These are phyloP conservation scores for Epizoanthus scotinus DNA, from an alignment of 92 coral and sea anemone species.

Conservation along the genomic window DNA sequence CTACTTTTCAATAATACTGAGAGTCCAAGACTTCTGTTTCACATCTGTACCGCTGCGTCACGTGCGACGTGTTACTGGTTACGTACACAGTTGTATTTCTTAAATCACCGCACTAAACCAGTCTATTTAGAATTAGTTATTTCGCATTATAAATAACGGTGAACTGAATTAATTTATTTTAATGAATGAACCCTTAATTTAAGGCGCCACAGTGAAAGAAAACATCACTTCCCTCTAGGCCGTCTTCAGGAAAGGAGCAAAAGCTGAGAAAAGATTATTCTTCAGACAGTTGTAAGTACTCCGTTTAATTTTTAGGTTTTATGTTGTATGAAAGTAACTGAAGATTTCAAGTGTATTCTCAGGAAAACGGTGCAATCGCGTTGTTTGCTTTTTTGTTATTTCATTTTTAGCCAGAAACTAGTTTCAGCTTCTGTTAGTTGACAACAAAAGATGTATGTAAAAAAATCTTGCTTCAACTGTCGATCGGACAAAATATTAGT, in stretches of 20 bases:
- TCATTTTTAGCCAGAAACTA: constrained; percentile 26
- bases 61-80: constrained; percentile 2
- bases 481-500: not conserved
- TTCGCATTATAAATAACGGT: constrained; percentile 87
- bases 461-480: not conserved
- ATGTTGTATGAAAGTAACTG: not conserved
- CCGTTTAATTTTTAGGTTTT: constrained; percentile 1
- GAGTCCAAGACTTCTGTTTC: constrained; percentile 20
- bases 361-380: constrained; percentile 12
- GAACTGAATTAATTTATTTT: constrained; percentile 86
- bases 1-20: constrained; percentile 25
- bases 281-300: constrained; percentile 22
- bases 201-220: constrained; percentile 55
- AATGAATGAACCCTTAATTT: constrained; percentile 84
- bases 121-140: constrained; percentile 75
- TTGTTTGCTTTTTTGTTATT: constrained; percentile 7
- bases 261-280: constrained; percentile 4
- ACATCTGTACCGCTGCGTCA: constrained; percentile 40
- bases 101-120: constrained; percentile 54
- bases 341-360: constrained; percentile 1
- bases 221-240: constrained; percentile 49
- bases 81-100: constrained; percentile 5
- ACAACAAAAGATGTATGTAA: constrained; percentile 6
- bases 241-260: constrained; percentile 41
- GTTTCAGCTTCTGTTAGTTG: not conserved